These are phyloP conservation scores for Nomada flava DNA, from an alignment of 2,888 invertebrate genomes.

Conservation along the genomic window DNA sequence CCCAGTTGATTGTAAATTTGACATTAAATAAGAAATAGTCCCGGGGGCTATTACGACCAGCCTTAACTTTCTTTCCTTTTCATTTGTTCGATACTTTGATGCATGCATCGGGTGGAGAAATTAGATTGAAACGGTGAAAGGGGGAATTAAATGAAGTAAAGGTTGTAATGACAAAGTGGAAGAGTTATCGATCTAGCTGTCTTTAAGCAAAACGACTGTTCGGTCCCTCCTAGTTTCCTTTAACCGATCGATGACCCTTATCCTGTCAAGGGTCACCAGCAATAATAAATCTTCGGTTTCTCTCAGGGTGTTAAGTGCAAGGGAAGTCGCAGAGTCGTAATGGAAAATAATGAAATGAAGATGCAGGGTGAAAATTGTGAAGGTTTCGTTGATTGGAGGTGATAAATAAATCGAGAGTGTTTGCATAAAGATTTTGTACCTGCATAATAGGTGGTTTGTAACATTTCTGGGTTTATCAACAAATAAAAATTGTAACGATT, in stretches of 20 bases:
- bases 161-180: conserved; percentile 40
- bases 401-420: too few species aligned
- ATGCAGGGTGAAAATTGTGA: neutral
- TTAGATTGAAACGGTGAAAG: conserved; percentile 31
- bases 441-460: too few species aligned
- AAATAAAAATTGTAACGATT: too few species aligned
- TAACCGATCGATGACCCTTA: conserved; percentile 70
- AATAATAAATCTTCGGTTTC: conserved; percentile 67
- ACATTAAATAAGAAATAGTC: too few species aligned
- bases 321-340: conserved; percentile 53
- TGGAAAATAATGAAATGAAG: conserved; percentile 21
- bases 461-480: too few species aligned
- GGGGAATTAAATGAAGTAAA: conserved; percentile 30
- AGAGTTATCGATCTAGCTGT: conserved; percentile 53
- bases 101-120: conserved; percentile 16
- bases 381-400: neutral
- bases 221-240: conserved; percentile 49
- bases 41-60: too few species aligned
- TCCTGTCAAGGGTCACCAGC: conserved; percentile 67
- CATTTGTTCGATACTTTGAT: too few species aligned
- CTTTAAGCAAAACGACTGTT: conserved; percentile 57
- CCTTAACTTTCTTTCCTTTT: too few species aligned
- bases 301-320: conserved; percentile 58
- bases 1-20: too few species aligned
- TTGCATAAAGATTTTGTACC: neutral